Conservation (phyloP, 2,797 vertebrate species). For the Leucoraja ocellata region DNA sequence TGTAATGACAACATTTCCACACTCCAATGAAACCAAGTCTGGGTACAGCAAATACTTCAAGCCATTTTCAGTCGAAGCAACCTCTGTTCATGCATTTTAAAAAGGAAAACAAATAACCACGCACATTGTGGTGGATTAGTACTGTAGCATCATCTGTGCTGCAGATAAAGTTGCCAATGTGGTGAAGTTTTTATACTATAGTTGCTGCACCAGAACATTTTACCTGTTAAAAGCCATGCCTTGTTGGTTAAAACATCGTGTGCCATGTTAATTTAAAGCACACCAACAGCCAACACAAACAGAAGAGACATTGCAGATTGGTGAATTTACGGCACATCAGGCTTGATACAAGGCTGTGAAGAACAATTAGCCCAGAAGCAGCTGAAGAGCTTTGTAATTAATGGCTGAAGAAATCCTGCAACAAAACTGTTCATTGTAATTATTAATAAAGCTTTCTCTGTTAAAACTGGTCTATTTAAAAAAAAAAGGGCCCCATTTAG, state of each 20-base stretch:
- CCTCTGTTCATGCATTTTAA: slow-evolving; percentile 13
- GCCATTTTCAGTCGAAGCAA: slow-evolving; percentile 8
- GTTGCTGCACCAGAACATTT: slow-evolving; percentile 22
- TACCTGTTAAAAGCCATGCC: slow-evolving; percentile 6
- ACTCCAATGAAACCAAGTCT: background rate
- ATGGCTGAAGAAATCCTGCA: slow-evolving; percentile 32
- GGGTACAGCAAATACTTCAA: slow-evolving; percentile 30
- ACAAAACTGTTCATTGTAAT: slow-evolving; percentile 51
- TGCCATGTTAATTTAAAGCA: slow-evolving; percentile 28
- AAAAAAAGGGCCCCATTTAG: slow-evolving; percentile 58
- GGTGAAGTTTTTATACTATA: slow-evolving; percentile 15
- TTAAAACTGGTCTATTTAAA: slow-evolving; percentile 60
- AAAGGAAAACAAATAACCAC: background rate
- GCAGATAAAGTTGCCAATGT: slow-evolving; percentile 27
- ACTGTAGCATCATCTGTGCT: slow-evolving; percentile 9
- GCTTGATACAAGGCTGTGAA: background rate
- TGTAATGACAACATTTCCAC: slow-evolving; percentile 39
- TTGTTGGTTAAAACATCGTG: background rate
- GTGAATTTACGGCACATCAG: slow-evolving; percentile 34
- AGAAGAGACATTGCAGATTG: slow-evolving; percentile 22
- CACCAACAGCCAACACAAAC: slow-evolving; percentile 27
- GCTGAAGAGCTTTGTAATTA: slow-evolving; percentile 34
- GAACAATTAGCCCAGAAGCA: slow-evolving; percentile 16
- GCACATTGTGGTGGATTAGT: slow-evolving; percentile 18
- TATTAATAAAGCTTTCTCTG: slow-evolving; percentile 65